Base-by-base conservation (phyloP, 2,888 invertebrate genomes). In the Spilosoma lubricipeda region DNA sequence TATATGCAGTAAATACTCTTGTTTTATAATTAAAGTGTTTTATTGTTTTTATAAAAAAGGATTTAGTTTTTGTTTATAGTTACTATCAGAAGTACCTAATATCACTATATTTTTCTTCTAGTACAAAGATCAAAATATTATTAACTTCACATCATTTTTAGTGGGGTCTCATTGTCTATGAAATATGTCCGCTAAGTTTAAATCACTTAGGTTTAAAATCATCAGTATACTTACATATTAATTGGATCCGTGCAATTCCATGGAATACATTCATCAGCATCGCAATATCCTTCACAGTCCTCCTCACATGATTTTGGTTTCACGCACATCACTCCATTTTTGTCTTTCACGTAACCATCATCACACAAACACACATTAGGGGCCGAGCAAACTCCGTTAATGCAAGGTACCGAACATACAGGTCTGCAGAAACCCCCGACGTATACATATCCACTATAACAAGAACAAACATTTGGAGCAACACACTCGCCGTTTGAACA, bases 401-500 rank as follows among this genome's bases (percentile, higher is more conserved):
- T 52, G 69, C 68, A 79, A 66, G 73, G 85, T 79, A 27, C 42
- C 23, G 76, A 71, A 71, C 87, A 87, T 3, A 72, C 42, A 11
- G 84, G 83, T n/a, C 71, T 36, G 59, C 87, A 86, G 52, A 52
- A 45, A 8, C 73, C 77, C 23, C 76, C 73, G n/a, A 73, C 71
- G 45, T 64, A 72, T 7, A 39, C n/a, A 65, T 78, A 85, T 11
- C 83, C 85, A 9, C 59, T 64, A 42, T 82, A 42, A 66, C 86
- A 86, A 3, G 65, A 42, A 67, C 85, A 85, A 23, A 74, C 71
- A 36, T 70, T 70, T 45, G 73, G 73, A 7, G 80, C 85, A 18
- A 85, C 71, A 75, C 95, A 94, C 3, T 78, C 65, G 3, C 92
- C 92, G 70, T 93, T 89, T 1, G 67, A 59, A 73, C 84, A 84